Evolutionary conservation across 2,113 vertebrate genomes (phyloP).

Genomic region (Nerophis lumbriciformis): DNA sequence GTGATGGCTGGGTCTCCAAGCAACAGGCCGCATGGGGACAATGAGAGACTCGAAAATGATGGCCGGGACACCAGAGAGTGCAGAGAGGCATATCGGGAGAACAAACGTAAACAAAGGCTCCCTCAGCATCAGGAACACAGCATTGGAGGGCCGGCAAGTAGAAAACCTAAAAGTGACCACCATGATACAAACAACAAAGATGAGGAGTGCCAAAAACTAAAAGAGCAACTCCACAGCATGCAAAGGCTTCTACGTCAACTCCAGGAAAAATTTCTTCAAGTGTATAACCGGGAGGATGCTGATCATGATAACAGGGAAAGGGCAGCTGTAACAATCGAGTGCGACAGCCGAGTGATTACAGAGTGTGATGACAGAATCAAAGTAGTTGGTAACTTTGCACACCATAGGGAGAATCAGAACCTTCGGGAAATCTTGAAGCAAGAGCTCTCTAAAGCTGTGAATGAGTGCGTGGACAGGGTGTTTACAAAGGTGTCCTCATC

Average conservation of each 20-base stretch:
- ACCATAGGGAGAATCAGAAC: slow-evolving; percentile 54
- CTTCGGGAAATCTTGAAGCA: slow-evolving; percentile 79
- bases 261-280: slow-evolving; percentile 80
- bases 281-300: slow-evolving; percentile 60
- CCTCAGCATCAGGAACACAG: slow-evolving; percentile 74
- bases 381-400: slow-evolving; percentile 30
- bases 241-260: slow-evolving; percentile 80
- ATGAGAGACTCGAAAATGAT: slow-evolving; percentile 42
- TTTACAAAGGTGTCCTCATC: slow-evolving; percentile 69
- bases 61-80: slow-evolving; percentile 50
- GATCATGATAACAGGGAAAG: slow-evolving; percentile 37
- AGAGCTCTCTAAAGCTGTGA: slow-evolving; percentile 77
- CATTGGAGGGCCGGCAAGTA: slow-evolving; percentile 6
- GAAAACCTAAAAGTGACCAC: slow-evolving; percentile 18
- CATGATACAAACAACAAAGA: slow-evolving; percentile 50
- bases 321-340: slow-evolving; percentile 10
- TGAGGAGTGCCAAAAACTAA: slow-evolving; percentile 76
- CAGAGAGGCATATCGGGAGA: slow-evolving; percentile 63
- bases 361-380: slow-evolving; percentile 44
- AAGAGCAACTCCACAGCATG: slow-evolving; percentile 83
- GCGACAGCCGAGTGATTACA: slow-evolving; percentile 22
- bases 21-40: slow-evolving; percentile 42
- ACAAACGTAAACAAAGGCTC: slow-evolving; percentile 81
- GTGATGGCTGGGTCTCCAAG: slow-evolving; percentile 79
- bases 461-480: slow-evolving; percentile 81